These are phyloP conservation scores for Tinea semifulvella DNA, from an alignment of 2,888 invertebrate species.

Conservation along the genomic window DNA sequence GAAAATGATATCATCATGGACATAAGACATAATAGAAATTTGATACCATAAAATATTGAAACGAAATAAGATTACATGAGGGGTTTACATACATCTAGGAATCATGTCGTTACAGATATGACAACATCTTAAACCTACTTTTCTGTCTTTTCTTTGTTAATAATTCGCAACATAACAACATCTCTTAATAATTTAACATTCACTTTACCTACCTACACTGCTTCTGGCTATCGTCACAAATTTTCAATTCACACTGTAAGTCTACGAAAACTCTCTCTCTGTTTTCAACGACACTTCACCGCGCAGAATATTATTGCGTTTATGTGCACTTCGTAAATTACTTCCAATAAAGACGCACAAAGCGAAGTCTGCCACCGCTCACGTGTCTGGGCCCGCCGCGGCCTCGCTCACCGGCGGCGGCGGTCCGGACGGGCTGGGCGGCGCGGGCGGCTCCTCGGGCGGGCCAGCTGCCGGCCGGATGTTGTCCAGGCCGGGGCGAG, in stretches of 20 bases:
- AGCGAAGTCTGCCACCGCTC: too few relatives aligned
- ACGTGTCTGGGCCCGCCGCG: constrained; percentile 4
- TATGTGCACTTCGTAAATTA: too few relatives aligned
- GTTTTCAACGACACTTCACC: constrained; percentile 1
- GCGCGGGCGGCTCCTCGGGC: constrained; percentile 24
- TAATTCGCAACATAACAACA: constrained; percentile 56
- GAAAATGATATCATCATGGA: too few relatives aligned
- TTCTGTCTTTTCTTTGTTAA: constrained; percentile 42
- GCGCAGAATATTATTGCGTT: constrained; percentile 2
- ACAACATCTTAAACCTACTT: constrained; percentile 11
- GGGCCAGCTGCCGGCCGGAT: constrained; percentile 57
- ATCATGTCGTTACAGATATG: neutral
- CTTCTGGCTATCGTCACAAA: constrained; percentile 29
- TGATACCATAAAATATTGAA: too few relatives aligned
- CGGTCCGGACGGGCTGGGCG: constrained; percentile 25
- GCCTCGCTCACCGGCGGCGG: constrained; percentile 27
- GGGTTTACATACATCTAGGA: too few relatives aligned
- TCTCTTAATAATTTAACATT: constrained; percentile 50
- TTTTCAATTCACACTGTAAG: constrained; percentile 26
- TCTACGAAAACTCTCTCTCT: constrained; percentile 10
- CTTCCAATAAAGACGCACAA: too few relatives aligned
- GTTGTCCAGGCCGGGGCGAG: constrained; percentile 54
- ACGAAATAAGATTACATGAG: too few relatives aligned
- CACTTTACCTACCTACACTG: constrained; percentile 53
- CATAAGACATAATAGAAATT: too few relatives aligned